Conservation (phyloP, 2,797 vertebrate species). For the Coluber constrictor region DNA sequence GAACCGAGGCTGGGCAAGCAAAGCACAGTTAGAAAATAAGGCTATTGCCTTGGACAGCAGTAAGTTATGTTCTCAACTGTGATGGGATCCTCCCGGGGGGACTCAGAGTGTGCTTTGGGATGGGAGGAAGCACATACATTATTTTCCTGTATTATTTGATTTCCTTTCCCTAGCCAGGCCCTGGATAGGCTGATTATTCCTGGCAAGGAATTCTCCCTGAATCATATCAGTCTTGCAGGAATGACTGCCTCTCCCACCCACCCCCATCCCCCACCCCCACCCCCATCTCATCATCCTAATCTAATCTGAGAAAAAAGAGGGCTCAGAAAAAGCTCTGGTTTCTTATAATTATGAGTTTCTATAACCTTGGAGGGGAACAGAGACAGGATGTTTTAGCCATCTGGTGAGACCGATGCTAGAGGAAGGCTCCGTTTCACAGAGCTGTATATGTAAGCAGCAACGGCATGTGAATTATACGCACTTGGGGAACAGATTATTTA, state of each 20-base stretch:
- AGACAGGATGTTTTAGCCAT: not conserved
- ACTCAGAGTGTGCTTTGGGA: not conserved
- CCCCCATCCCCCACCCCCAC: too few species aligned
- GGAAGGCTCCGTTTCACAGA: not conserved
- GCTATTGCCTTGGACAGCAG: not conserved
- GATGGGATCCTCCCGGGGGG: not conserved
- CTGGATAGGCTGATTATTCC: not conserved
- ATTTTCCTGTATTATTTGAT: not conserved
- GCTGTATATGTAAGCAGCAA: not conserved
- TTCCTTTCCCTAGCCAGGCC: not conserved
- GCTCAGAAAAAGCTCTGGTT: not conserved
- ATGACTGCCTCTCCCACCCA: too few species aligned
- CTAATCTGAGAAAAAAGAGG: not conserved
- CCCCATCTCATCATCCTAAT: not conserved
- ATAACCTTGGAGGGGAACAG: not conserved
- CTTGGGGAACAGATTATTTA: not conserved
- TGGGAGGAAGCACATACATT: not conserved
- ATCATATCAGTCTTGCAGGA: not conserved
- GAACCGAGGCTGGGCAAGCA: not conserved
- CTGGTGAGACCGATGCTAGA: not conserved
- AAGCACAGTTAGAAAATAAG: not conserved
- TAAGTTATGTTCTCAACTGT: not conserved
- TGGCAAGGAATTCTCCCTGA: not conserved
- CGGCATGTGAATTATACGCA: not conserved
- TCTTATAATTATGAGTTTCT: not conserved